A percentile compares a stretch with the other conserved stretches of the same genome.
Evolutionary conservation across 2,113 vertebrate genomes (phyloP).

Genomic region (Jaculus jaculus): DNA sequence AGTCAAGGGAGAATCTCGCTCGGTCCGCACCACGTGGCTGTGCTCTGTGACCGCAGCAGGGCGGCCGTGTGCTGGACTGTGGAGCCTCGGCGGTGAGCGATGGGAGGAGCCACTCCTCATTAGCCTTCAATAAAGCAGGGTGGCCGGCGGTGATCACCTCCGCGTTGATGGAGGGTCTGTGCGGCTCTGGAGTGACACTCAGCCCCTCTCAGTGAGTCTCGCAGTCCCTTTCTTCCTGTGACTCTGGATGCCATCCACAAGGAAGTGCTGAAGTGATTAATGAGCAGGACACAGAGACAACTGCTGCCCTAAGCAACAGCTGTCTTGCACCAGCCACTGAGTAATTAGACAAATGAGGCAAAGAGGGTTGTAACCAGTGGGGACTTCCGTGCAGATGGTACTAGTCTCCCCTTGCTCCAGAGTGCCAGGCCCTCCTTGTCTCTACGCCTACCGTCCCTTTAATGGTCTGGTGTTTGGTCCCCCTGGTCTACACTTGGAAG

Average conservation of each 20-base stretch:
- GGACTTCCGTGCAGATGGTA: slow-evolving; percentile 13
- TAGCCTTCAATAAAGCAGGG: slow-evolving; percentile 74
- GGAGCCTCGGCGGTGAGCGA: slow-evolving; percentile 62
- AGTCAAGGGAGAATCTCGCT: rapidly evolving
- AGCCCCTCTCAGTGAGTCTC: neutral
- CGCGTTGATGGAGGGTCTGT: slow-evolving; percentile 73
- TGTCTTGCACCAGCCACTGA: slow-evolving; percentile 57
- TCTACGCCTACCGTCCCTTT: neutral
- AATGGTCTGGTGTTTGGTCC: neutral
- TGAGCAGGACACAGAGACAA: slow-evolving; percentile 74
- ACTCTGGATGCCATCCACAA: slow-evolving; percentile 51
- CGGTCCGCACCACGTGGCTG: neutral
- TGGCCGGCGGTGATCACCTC: slow-evolving; percentile 63
- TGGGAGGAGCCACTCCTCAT: slow-evolving; percentile 74
- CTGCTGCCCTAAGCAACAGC: slow-evolving; percentile 74
- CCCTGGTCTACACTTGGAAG: neutral
- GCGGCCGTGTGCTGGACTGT: neutral
- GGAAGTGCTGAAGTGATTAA: slow-evolving; percentile 77
- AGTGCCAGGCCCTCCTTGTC: neutral
- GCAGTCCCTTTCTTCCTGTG: slow-evolving; percentile 49
- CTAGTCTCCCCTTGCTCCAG: neutral
- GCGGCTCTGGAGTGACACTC: slow-evolving; percentile 43
- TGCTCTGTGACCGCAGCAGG: neutral
- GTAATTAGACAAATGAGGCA: slow-evolving; percentile 76
- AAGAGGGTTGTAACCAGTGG: slow-evolving; percentile 53